Conservation (phyloP, 2,797 vertebrate species). For the Myoxocephalus aenaeus region DNA sequence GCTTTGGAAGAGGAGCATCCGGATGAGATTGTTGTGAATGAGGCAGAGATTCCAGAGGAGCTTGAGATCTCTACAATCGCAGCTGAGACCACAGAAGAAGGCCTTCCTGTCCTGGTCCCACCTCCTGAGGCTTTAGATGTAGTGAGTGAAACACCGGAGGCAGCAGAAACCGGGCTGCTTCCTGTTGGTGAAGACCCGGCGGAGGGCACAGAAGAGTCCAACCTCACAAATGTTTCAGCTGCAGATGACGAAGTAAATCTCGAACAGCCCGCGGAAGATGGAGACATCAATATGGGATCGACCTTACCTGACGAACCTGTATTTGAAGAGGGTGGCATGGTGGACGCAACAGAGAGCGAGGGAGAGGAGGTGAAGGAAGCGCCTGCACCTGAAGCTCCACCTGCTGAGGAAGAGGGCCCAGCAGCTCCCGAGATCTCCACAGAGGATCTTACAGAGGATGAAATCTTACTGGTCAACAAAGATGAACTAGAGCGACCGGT, state of each 20-base stretch:
- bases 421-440: conserved; percentile 54
- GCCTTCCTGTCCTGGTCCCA: conserved; percentile 30
- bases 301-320: conserved; percentile 29
- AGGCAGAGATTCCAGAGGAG: conserved; percentile 37
- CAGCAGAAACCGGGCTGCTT: conserved; percentile 21
- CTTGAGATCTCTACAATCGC: conserved; percentile 37
- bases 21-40: conserved; percentile 32
- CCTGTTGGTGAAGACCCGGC: conserved; percentile 26
- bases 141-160: conserved; percentile 32
- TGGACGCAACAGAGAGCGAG: conserved; percentile 30
- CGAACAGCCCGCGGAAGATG: conserved; percentile 18
- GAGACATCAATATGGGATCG: not conserved
- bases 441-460: conserved; percentile 71
- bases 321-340: conserved; percentile 33
- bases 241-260: conserved; percentile 14
- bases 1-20: conserved; percentile 29
- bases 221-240: conserved; percentile 16
- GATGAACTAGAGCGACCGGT: conserved; percentile 31
- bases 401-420: conserved; percentile 35
- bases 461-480: conserved; percentile 69
- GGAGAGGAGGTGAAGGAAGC: conserved; percentile 37
- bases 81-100: conserved; percentile 51
- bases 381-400: conserved; percentile 34
- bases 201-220: conserved; percentile 26
- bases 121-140: conserved; percentile 43